phyloP scores from a whole-genome alignment of 2,888 invertebrate genomes.

The Drosophila suboccidentalis region DNA sequence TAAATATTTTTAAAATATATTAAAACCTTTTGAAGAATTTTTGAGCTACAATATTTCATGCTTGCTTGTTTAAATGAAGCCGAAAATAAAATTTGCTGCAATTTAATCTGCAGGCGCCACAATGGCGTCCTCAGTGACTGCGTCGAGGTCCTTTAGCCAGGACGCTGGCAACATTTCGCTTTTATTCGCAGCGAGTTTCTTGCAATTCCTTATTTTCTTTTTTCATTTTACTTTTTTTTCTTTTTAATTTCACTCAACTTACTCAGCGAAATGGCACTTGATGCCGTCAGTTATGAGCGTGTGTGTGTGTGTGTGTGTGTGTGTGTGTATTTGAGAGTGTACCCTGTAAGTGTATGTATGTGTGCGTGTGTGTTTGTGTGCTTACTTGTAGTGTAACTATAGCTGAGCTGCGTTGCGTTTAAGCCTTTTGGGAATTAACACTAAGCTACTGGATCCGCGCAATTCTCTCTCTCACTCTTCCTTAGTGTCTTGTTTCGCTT shows the following conservation, averaged over 20 bases:
- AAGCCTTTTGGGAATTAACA: conserved; percentile 73
- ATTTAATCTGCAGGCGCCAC: conserved; percentile 57
- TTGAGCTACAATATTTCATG: conserved; percentile 1
- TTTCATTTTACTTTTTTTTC: conserved; percentile 10
- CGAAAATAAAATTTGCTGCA: conserved; percentile 67
- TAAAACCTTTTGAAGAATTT: background rate
- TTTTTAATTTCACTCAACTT: conserved; percentile 76
- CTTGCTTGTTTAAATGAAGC: background rate
- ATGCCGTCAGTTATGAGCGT: conserved; percentile 42
- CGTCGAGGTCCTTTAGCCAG: conserved; percentile 35
- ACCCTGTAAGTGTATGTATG: background rate
- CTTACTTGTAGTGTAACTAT: conserved; percentile 24
- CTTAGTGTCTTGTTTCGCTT: too few relatives aligned
- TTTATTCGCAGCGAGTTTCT: conserved; percentile 41
- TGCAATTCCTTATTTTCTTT: conserved; percentile 18
- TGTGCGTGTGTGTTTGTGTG: conserved; percentile 16
- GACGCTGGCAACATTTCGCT: conserved; percentile 40
- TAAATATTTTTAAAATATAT: too few relatives aligned
- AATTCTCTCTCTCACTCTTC: background rate
- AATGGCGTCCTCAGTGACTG: conserved; percentile 13
- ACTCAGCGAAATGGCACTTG: conserved; percentile 78
- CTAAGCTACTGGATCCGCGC: conserved; percentile 62
- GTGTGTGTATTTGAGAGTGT: conserved; percentile 12
- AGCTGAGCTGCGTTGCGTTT: conserved; percentile 36
- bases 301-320: conserved; percentile 8